phyloP scores from a whole-genome alignment of 2,888 invertebrate species.

The Beris chalybata region DNA sequence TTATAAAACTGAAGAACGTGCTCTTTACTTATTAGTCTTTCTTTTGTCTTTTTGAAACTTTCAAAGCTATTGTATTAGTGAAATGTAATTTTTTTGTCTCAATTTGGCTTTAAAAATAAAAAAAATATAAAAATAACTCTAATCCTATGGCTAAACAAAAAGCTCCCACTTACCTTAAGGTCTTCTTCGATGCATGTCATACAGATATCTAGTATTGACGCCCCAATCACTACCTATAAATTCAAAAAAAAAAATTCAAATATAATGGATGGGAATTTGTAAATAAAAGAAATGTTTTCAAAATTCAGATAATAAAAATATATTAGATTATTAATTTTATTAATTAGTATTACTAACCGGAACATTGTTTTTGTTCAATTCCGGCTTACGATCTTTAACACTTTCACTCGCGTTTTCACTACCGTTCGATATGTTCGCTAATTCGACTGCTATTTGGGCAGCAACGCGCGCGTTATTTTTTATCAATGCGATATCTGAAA shows the following conservation, averaged over 20 bases:
- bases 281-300: conserved; percentile 3
- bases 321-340: conserved; percentile 21
- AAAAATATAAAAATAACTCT: too few species aligned
- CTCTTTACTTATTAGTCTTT: too few species aligned
- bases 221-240: conserved; percentile 73
- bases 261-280: neutral
- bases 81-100: too few species aligned
- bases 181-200: conserved; percentile 64
- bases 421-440: conserved; percentile 44
- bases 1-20: too few species aligned
- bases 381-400: neutral
- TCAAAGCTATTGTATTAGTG: too few species aligned
- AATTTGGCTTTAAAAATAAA: too few species aligned
- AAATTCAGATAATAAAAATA: neutral
- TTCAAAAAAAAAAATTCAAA: conserved; percentile 17
- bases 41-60: too few species aligned
- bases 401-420: neutral
- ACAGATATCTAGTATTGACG: conserved; percentile 74
- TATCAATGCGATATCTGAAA: conserved; percentile 82
- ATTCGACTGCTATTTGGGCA: conserved; percentile 73
- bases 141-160: neutral
- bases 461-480: conserved; percentile 90
- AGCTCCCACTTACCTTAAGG: conserved; percentile 64
- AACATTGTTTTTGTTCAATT: conserved; percentile 15
- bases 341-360: conserved; percentile 37